Evolutionary conservation across 2,888 invertebrate genomes (phyloP), one percentile per base, ranked within the genome.

Genomic region (Drosophila austrosaltans): DNA sequence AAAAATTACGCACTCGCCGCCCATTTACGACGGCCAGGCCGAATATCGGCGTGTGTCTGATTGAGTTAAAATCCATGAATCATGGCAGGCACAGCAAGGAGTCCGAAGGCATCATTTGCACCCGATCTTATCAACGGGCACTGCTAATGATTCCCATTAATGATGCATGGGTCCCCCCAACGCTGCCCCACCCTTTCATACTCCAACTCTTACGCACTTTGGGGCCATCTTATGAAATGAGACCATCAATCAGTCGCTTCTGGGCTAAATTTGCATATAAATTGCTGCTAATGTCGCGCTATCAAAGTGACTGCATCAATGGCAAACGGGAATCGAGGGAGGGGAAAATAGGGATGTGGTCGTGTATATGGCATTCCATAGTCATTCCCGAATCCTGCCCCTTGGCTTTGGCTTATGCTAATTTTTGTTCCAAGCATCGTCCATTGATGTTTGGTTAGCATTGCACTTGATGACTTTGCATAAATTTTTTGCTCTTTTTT

Each of bases 221-320:
- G 75, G 22, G 71, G 48, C 48, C 79, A 82, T 80, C 81, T 89
- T 87, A 77, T 85, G 81, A 90, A 89, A 89, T 89, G 87, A 81
- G 90, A 88, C 89, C 89, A 91, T 91, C 91, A 89, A 91, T 91
- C 92, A 91, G 86, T 65, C 70, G 63, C 65, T 72, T 70, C 76
- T 63, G 74, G 72, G 69, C 77, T 82, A 87, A 86, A 92, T 92
- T 92, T 92, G 92, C 92, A 92, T 92, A 91, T 92, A 92, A 92
- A 92, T 92, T 92, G 91, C 91, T 92, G 92, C 91, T 91, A 92
- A 92, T 92, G 91, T 92, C 90, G 87, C 86, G 87, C 89, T 91
- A 91, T 91, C 91, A 87, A 87, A 89, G 86, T 82, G 88, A 90
- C 87, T 91, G 89, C 91, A 91, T 92, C 91, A 48, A 48, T 22